These are phyloP conservation scores for Bombus sylvicola DNA, from an alignment of 1,140 invertebrate species.

Conservation along the genomic window DNA sequence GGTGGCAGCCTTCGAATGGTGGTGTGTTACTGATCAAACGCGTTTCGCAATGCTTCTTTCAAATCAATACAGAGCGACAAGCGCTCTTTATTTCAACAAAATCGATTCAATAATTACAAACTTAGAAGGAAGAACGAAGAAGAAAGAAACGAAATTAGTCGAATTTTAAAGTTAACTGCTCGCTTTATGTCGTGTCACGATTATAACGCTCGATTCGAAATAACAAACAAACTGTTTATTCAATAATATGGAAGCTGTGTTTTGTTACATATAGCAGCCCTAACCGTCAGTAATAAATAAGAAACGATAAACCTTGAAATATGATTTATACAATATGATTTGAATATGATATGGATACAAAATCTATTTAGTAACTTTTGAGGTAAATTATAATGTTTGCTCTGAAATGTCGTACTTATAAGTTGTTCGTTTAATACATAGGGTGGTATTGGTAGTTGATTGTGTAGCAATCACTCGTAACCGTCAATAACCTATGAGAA, in stretches of 20 bases:
- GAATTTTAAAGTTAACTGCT: not conserved
- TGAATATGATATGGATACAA: not conserved
- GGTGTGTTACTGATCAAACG: not conserved
- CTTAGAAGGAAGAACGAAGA: not conserved
- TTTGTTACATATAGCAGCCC: no score
- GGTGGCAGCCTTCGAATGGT: not conserved
- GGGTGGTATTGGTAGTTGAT: not conserved
- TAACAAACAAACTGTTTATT: not conserved
- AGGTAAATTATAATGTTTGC: not conserved
- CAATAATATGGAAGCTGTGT: not conserved
- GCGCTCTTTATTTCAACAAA: not conserved
- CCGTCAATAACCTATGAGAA: constrained; percentile 1
- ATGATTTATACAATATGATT: not conserved
- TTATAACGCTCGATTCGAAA: not conserved
- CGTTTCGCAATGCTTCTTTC: not conserved
- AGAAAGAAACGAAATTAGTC: no score
- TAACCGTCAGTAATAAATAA: no score
- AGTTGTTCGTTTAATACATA: not conserved
- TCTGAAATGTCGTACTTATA: no score
- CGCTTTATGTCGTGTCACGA: not conserved
- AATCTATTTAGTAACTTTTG: not conserved
- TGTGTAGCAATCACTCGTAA: not conserved
- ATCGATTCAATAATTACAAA: not conserved
- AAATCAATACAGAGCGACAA: not conserved
- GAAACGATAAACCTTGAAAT: not conserved